Base-by-base conservation (phyloP, 1,140 invertebrate genomes). In the Physella acuta region DNA sequence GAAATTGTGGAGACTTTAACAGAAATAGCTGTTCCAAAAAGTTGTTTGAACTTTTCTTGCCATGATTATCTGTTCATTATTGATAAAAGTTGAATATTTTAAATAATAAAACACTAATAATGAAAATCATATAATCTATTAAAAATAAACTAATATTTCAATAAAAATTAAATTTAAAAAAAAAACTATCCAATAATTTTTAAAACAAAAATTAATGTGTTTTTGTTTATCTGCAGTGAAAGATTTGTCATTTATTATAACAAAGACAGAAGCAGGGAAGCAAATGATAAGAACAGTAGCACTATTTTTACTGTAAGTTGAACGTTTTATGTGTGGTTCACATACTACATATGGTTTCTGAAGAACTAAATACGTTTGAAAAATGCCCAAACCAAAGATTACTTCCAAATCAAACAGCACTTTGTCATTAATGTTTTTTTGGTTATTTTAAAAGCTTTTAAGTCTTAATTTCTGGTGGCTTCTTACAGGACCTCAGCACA, bases 221-320 rank as follows among this genome's bases (percentile, higher is more conserved):
- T 20, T 11, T n/a, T n/a, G n/a, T 67, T 0, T 56, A 14, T 66
- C 24, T 66, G 11, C 52, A 66, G 63, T 36, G 63, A 66, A 26
- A 66, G 44, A 30, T 66, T 66, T 66, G 63, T 66, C 1, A 55
- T 66, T 49, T 26, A 66, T 51, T 33, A 53, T 28, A 44, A 5
- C 30, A 31, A 55, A 36, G 51, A 53, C 36, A 37, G 51, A 8
- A 26, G 55, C 3, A 34, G 49, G 4, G 33, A 36, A 36, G 51
- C 24, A 5, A 31, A 39, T 51, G 61, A 63, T 51, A 63, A 63
- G 34, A 63, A 51, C 39, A 30, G 3, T 24, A 51, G 61, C 26
- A 52, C 39, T 52, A 49, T 63, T 31, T 63, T 63, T 24, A 63
- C 61, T 5, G 61, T 63, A 24, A 63, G 61, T 51, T 16, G 14